Evolutionary conservation across 2,797 vertebrate species (phyloP).

Genomic region (Capromys pilorides): DNA sequence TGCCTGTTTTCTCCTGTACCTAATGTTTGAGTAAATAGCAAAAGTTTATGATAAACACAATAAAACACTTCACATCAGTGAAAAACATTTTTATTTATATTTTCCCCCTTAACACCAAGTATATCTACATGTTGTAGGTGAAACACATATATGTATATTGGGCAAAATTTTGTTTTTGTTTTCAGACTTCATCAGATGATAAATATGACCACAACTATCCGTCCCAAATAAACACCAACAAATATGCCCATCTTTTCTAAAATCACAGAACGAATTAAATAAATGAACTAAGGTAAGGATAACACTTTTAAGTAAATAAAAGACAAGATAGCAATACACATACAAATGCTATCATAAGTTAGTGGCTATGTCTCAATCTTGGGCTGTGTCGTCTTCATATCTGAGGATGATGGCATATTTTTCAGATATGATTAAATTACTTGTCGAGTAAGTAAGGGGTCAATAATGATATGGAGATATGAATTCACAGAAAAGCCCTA

Average conservation of each 20-base stretch:
- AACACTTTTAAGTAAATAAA: slow-evolving; percentile 41
- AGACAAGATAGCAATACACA: background rate
- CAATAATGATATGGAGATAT: slow-evolving; percentile 37
- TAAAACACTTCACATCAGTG: background rate
- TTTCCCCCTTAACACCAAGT: background rate
- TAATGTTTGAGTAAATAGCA: slow-evolving; percentile 29
- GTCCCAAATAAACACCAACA: background rate
- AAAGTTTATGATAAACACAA: background rate
- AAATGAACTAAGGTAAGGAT: background rate
- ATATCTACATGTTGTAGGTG: background rate
- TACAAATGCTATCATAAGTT: background rate
- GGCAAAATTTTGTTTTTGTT: background rate
- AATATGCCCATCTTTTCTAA: background rate
- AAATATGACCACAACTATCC: background rate
- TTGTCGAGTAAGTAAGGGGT: background rate
- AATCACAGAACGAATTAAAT: background rate
- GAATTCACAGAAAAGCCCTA: slow-evolving; percentile 43
- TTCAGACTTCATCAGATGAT: background rate
- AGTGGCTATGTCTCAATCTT: background rate
- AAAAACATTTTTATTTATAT: background rate
- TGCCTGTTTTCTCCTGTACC: background rate
- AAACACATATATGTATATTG: background rate
- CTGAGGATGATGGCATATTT: slow-evolving; percentile 21
- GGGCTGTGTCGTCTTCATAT: background rate
- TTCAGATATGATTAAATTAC: slow-evolving; percentile 23